phyloP scores from a whole-genome alignment of 2,113 vertebrate genomes.

The Psephotus haematonotus region DNA sequence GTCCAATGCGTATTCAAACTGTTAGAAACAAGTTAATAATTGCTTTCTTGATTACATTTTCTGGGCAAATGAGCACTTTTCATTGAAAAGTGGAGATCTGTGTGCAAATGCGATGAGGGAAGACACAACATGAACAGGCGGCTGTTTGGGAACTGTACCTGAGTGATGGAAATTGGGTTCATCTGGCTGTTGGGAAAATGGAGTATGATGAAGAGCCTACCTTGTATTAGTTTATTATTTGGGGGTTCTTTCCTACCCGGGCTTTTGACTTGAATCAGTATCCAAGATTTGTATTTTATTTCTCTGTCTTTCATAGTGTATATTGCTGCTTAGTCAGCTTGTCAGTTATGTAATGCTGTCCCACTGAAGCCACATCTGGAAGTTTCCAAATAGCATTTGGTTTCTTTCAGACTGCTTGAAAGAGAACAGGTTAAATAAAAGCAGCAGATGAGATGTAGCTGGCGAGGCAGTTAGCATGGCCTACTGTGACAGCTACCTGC shows the following conservation, averaged over 20 bases:
- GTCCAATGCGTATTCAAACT: not conserved
- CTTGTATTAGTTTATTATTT: not conserved
- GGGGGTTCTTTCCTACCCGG: not conserved
- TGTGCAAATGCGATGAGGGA: not conserved
- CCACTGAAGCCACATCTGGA: not conserved
- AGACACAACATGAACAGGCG: not conserved
- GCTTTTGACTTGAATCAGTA: not conserved
- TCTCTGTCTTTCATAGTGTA: not conserved
- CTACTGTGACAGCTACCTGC: not conserved
- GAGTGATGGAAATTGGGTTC: not conserved
- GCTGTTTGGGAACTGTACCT: not conserved
- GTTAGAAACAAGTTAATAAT: not conserved
- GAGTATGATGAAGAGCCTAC: not conserved
- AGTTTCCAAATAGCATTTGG: not conserved
- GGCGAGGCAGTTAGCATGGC: not conserved
- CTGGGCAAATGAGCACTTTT: not conserved
- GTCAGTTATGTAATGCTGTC: not conserved
- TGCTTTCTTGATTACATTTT: not conserved
- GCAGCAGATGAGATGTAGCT: not conserved
- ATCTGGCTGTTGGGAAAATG: not conserved
- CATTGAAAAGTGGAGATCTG: not conserved
- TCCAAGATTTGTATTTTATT: not conserved
- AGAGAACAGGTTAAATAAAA: conserved; percentile 6
- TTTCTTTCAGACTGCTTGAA: not conserved
- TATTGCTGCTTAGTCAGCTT: not conserved